These are phyloP conservation scores for Lynx canadensis DNA, from an alignment of 2,113 vertebrate species.

Conservation along the genomic window DNA sequence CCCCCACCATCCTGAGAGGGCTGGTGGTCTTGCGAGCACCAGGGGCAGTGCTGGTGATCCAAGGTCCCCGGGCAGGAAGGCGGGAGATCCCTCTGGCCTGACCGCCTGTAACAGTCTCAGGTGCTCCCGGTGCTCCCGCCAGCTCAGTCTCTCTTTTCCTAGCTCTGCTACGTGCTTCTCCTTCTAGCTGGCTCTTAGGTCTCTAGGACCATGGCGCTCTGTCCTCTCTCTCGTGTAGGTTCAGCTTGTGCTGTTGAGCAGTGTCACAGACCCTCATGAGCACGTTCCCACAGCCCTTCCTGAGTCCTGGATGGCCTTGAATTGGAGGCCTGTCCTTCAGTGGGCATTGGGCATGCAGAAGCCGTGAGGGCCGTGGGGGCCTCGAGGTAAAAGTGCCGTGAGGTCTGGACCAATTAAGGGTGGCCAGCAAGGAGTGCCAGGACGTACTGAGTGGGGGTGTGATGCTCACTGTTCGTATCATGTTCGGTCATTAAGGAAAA, in stretches of 20 bases:
- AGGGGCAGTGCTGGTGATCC: not conserved
- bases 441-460: accelerated
- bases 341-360: accelerated
- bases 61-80: not conserved
- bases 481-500: not conserved
- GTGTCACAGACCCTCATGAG: accelerated
- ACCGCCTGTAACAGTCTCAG: not conserved
- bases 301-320: too few species aligned
- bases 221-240: accelerated
- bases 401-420: accelerated
- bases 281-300: too few species aligned
- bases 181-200: not conserved
- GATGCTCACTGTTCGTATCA: too few species aligned
- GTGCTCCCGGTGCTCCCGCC: not conserved
- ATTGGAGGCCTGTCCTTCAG: not conserved
- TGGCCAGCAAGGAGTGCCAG: accelerated
- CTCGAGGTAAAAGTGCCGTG: accelerated
- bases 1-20: not conserved
- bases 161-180: accelerated
- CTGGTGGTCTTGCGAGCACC: not conserved
- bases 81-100: not conserved
- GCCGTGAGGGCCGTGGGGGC: too few species aligned
- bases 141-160: not conserved
- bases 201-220: accelerated
- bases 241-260: not conserved